Evolutionary conservation across 2,797 vertebrate genomes (phyloP).

Genomic region (Menidia menidia): DNA sequence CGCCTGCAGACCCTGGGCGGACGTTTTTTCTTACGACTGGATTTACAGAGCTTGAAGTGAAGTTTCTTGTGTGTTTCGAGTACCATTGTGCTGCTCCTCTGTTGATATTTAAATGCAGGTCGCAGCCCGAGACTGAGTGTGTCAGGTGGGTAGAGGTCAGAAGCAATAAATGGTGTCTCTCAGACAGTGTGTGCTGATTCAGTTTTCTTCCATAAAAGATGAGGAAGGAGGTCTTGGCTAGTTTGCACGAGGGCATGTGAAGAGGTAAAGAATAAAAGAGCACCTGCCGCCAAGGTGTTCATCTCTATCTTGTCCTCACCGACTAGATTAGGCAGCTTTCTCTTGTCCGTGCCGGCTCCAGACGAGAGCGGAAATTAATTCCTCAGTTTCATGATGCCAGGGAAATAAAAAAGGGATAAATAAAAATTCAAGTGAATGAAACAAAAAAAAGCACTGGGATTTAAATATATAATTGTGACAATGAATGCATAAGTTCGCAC

Average conservation of each 20-base stretch:
- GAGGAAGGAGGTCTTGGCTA: constrained; percentile 36
- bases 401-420: constrained; percentile 4
- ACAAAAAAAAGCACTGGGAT: constrained; percentile 42
- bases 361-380: constrained; percentile 61
- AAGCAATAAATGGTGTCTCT: constrained; percentile 60
- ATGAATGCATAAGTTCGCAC: constrained; percentile 58
- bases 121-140: constrained; percentile 34
- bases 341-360: constrained; percentile 22
- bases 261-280: constrained; percentile 42
- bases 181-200: constrained; percentile 48
- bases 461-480: constrained; percentile 68
- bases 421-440: constrained; percentile 16
- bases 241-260: constrained; percentile 36
- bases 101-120: constrained; percentile 72
- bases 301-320: constrained; percentile 22
- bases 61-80: constrained; percentile 29
- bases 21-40: constrained; percentile 41
- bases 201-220: constrained; percentile 62
- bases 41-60: constrained; percentile 13
- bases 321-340: constrained; percentile 39
- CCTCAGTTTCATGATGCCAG: constrained; percentile 32
- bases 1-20: constrained; percentile 32
- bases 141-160: constrained; percentile 55
- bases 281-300: constrained; percentile 50
- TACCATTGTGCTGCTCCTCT: constrained; percentile 40